A percentile compares a stretch with the other conserved stretches of the same genome.
Conservation (phyloP, 1,140 invertebrate species). For the Cephus cinctus region DNA sequence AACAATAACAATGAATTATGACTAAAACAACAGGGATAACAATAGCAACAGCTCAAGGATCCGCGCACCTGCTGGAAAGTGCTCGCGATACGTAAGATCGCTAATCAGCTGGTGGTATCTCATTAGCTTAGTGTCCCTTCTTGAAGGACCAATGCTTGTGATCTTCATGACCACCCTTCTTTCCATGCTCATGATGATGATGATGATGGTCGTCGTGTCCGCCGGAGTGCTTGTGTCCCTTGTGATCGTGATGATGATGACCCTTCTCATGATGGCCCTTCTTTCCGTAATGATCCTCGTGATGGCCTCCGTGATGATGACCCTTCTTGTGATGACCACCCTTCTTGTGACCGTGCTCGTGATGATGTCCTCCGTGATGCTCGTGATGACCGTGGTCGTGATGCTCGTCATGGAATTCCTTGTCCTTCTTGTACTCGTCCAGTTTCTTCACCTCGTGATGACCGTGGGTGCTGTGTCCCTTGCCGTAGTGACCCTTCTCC, state of each 20-base stretch:
- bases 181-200: constrained; percentile 37
- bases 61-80: neutral
- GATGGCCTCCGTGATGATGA: constrained; percentile 67
- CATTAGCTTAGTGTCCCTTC: constrained; percentile 25
- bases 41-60: neutral
- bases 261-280: constrained; percentile 61
- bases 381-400: constrained; percentile 80
- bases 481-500: constrained; percentile 66
- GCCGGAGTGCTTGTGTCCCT: constrained; percentile 46
- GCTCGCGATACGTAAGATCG: neutral
- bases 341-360: constrained; percentile 70
- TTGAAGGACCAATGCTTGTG: constrained; percentile 38
- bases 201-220: constrained; percentile 44
- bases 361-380: constrained; percentile 74
- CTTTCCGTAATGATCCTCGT: constrained; percentile 65
- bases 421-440: constrained; percentile 72
- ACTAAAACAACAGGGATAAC: too few relatives aligned
- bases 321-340: constrained; percentile 77
- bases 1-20: constrained; percentile 5
- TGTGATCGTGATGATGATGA: constrained; percentile 48
- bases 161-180: constrained; percentile 41
- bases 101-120: constrained; percentile 2
- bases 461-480: constrained; percentile 69
- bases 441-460: constrained; percentile 68
- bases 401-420: constrained; percentile 76